phyloP scores from a whole-genome alignment of 2,113 vertebrate genomes.

The Mustela lutreola region DNA sequence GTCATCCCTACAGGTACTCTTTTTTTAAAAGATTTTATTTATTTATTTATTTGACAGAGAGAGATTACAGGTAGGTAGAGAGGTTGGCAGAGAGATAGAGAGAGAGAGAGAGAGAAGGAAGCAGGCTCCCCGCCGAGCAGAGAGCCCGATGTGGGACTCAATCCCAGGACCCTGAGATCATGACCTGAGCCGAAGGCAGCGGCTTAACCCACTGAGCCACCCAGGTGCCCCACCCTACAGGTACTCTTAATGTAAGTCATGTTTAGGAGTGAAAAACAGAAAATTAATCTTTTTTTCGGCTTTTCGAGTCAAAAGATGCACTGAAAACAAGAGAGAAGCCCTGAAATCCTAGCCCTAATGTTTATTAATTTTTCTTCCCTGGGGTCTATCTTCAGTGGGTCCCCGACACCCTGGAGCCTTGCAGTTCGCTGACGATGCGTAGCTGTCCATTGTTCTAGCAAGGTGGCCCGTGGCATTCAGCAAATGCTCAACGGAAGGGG shows the following conservation, averaged over 20 bases:
- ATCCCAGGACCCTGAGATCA: no score
- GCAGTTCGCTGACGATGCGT: accelerated
- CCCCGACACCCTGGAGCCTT: background rate
- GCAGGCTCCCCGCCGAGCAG: no score
- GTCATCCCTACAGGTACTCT: background rate
- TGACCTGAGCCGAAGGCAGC: no score
- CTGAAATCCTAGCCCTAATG: background rate
- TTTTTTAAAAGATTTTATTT: no score
- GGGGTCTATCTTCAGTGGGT: background rate
- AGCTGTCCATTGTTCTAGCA: background rate
- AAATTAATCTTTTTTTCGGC: background rate
- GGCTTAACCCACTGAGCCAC: no score
- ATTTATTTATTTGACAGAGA: no score
- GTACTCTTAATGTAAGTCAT: background rate
- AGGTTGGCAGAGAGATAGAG: no score
- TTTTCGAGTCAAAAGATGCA: background rate
- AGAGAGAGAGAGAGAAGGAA: no score
- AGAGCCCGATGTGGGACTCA: no score
- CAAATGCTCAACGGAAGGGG: background rate
- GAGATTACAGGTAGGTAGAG: no score
- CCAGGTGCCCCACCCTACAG: no score
- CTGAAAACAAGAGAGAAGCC: background rate
- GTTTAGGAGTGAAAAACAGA: background rate
- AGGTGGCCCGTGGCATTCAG: background rate
- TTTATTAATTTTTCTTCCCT: background rate